Percentiles rank a stretch among this genome's conserved stretches.
These are phyloP conservation scores for Ectemnius continuus DNA, from an alignment of 2,888 invertebrate species.

Conservation along the genomic window DNA sequence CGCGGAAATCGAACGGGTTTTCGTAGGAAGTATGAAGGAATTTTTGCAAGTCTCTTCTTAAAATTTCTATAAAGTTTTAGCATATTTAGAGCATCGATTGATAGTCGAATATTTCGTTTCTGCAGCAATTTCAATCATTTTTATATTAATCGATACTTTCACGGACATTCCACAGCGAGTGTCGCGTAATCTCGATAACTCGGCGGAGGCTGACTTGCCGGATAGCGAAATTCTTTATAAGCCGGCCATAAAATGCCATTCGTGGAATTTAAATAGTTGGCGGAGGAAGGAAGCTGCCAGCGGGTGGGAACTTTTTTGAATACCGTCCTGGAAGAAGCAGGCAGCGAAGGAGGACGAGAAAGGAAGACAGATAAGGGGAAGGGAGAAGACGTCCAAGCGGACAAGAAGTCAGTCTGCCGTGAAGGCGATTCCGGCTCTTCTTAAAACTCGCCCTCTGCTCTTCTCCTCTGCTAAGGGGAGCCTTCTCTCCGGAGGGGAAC, in stretches of 20 bases:
- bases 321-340: neutral
- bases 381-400: conserved; percentile 24
- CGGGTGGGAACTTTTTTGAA: neutral
- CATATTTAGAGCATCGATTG: too few species aligned
- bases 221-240: neutral
- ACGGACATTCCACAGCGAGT: too few species aligned
- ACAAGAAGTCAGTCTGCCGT: conserved; percentile 56
- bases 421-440: conserved; percentile 60
- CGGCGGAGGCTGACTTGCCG: neutral
- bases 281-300: neutral
- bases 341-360: neutral
- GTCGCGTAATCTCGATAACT: too few species aligned
- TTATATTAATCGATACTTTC: too few species aligned
- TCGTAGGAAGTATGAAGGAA: too few species aligned
- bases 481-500: conserved; percentile 21
- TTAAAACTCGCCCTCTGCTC: conserved; percentile 47
- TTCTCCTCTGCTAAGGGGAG: conserved; percentile 26
- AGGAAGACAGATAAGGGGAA: conserved; percentile 16
- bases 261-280: conserved; percentile 1
- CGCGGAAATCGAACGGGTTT: too few species aligned
- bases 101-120: too few species aligned
- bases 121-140: too few species aligned
- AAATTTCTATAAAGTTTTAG: too few species aligned
- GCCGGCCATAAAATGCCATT: neutral
- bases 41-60: too few species aligned